phyloP scores from a whole-genome alignment of 1,140 invertebrate genomes.

The Parasteatoda tepidariorum region DNA sequence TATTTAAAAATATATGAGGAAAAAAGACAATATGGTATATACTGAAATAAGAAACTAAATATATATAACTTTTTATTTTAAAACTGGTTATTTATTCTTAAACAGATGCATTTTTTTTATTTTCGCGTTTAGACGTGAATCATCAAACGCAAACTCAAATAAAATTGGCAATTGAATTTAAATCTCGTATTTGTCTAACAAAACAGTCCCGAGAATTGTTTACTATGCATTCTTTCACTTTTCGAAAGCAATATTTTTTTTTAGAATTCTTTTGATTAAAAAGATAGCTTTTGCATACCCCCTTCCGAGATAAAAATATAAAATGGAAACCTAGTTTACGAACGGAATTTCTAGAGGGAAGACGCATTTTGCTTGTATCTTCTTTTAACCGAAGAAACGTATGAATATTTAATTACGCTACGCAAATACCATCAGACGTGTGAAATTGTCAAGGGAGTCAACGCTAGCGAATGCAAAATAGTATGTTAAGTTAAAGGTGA shows the following conservation, averaged over 20 bases:
- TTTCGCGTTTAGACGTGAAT: too few species aligned
- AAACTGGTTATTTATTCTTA: too few species aligned
- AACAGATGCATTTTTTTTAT: too few species aligned
- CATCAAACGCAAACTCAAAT: too few species aligned
- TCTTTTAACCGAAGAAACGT: constrained; percentile 1
- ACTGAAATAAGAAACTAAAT: too few species aligned
- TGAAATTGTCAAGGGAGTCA: constrained; percentile 4
- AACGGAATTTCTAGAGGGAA: neutral
- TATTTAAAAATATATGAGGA: too few species aligned
- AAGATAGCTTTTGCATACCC: neutral
- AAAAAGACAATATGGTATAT: too few species aligned
- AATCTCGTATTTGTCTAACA: neutral
- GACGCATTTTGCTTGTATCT: constrained; percentile 4
- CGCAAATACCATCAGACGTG: constrained; percentile 41
- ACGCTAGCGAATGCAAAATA: constrained; percentile 17
- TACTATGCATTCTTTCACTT: neutral
- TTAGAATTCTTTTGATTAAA: neutral
- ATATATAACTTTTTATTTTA: too few species aligned
- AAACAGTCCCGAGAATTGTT: neutral
- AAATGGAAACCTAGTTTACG: constrained; percentile 16
- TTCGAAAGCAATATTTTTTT: too few species aligned
- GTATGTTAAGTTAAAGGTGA: constrained; percentile 24
- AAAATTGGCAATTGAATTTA: neutral
- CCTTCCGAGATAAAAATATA: neutral
- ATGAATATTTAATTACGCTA: constrained; percentile 55